Base-by-base conservation (phyloP, 1,140 invertebrate genomes). In the Mactra quadrangularis region DNA sequence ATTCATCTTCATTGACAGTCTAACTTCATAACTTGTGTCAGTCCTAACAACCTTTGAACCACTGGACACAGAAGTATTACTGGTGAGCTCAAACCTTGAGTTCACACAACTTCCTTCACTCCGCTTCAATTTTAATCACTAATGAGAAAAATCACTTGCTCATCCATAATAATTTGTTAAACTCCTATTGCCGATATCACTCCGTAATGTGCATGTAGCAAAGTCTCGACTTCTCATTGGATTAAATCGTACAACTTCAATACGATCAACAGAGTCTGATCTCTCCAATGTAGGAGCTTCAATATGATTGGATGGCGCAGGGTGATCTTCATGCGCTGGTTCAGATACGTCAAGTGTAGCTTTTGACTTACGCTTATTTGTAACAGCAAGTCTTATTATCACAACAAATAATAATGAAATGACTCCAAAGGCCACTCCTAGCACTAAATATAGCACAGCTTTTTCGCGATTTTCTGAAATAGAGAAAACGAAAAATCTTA, bases 121-220 rank as follows among this genome's bases (percentile, higher is more conserved):
- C n/a, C n/a, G n/a, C n/a, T n/a, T n/a, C n/a, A n/a, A n/a, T n/a
- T n/a, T n/a, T n/a, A n/a, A n/a, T n/a, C n/a, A n/a, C n/a, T n/a
- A n/a, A n/a, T n/a, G n/a, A n/a, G n/a, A n/a, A n/a, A n/a, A n/a
- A n/a, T n/a, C n/a, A n/a, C n/a, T n/a, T n/a, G 1, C 13, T 75
- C 60, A 82, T 33, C 79, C 79, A 64, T 82, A 82, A 50, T 82
- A 82, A 31, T 82, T 82, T 38, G 79, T 82, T 52, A 82, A 75
- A 66, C 79, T 82, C 22, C 79, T 62, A 55, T 82, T 62, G 11
- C 79, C 79, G 64, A 82, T 82, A 66, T 82, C 79, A 82, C 79
- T 82, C 11, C 79, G 35, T 41, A 82, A 75, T 41, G 79, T 82
- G 62, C 79, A 82, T 17, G 79, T 82, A 13, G 79, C 79, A 62